Evolutionary conservation across 2,888 invertebrate genomes (phyloP).

Genomic region (Ennomos fuscantarius): DNA sequence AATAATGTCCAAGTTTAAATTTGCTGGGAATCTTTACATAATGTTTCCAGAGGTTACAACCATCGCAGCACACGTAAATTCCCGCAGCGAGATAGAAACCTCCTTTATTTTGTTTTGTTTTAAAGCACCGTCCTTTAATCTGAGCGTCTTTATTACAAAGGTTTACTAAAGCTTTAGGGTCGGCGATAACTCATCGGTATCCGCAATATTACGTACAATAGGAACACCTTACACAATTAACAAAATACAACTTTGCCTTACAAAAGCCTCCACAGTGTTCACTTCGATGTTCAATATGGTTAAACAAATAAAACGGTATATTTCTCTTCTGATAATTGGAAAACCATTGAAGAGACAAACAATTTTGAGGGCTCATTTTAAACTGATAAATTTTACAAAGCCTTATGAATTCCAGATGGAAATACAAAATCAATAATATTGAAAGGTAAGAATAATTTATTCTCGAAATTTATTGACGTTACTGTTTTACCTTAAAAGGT

Average conservation of each 20-base stretch:
- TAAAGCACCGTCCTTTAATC: slow-evolving; percentile 56
- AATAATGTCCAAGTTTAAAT: slow-evolving; percentile 58
- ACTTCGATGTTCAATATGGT: slow-evolving; percentile 17
- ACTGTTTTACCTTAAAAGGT: slow-evolving; percentile 76
- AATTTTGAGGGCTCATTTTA: slow-evolving; percentile 32
- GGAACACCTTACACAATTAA: slow-evolving; percentile 12
- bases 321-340: slow-evolving; percentile 23
- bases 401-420: slow-evolving; percentile 27
- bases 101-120: slow-evolving; percentile 50
- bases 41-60: slow-evolving; percentile 32
- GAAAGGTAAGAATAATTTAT: slow-evolving; percentile 59
- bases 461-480: slow-evolving; percentile 64
- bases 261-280: neutral
- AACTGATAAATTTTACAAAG: slow-evolving; percentile 18
- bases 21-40: slow-evolving; percentile 50
- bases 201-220: slow-evolving; percentile 48
- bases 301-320: slow-evolving; percentile 2
- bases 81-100: slow-evolving; percentile 33
- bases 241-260: slow-evolving; percentile 4
- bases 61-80: slow-evolving; percentile 36
- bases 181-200: slow-evolving; percentile 58
- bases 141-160: slow-evolving; percentile 58
- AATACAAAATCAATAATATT: slow-evolving; percentile 57
- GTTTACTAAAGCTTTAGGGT: slow-evolving; percentile 47
- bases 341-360: slow-evolving; percentile 49